phyloP scores from a whole-genome alignment of 2,113 vertebrate species.

The Forbesichthys agassizii region DNA sequence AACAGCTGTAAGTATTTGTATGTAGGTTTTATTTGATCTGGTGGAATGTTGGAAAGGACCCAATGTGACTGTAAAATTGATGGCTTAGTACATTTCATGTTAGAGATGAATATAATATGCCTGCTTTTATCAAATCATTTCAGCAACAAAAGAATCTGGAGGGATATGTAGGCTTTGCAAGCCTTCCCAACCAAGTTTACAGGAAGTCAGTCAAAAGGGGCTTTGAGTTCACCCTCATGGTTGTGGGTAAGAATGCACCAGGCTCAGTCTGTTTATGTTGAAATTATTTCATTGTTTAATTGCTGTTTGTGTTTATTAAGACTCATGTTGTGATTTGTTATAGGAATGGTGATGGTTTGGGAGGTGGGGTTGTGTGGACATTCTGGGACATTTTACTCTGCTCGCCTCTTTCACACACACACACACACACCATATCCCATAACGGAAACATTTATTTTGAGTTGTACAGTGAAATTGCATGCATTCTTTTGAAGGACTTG shows the following conservation, averaged over 20 bases:
- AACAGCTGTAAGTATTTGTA: slow-evolving; percentile 92
- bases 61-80: background rate
- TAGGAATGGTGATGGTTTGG: background rate
- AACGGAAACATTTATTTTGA: slow-evolving; percentile 45
- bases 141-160: slow-evolving; percentile 99
- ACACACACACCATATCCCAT: slow-evolving; percentile 13
- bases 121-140: slow-evolving; percentile 37
- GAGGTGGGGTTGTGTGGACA: background rate
- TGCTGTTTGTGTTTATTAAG: slow-evolving; percentile 35
- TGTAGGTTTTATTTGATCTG: background rate
- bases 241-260: slow-evolving; percentile 88
- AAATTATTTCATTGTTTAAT: slow-evolving; percentile 55
- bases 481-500: slow-evolving; percentile 47
- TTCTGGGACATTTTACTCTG: background rate
- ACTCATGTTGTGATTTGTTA: slow-evolving; percentile 41
- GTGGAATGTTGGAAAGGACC: background rate
- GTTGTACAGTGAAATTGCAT: slow-evolving; percentile 33
- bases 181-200: slow-evolving; percentile 99
- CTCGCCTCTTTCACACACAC: background rate
- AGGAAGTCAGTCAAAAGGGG: slow-evolving; percentile 98
- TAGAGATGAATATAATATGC: slow-evolving; percentile 17
- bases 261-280: slow-evolving; percentile 35
- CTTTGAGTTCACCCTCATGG: slow-evolving; percentile 99
- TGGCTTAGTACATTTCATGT: background rate
- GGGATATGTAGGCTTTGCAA: slow-evolving; percentile 99